Evolutionary conservation across 1,140 invertebrate species (phyloP), one percentile per base, ranked within the genome.

Genomic region (Lineus longissimus): DNA sequence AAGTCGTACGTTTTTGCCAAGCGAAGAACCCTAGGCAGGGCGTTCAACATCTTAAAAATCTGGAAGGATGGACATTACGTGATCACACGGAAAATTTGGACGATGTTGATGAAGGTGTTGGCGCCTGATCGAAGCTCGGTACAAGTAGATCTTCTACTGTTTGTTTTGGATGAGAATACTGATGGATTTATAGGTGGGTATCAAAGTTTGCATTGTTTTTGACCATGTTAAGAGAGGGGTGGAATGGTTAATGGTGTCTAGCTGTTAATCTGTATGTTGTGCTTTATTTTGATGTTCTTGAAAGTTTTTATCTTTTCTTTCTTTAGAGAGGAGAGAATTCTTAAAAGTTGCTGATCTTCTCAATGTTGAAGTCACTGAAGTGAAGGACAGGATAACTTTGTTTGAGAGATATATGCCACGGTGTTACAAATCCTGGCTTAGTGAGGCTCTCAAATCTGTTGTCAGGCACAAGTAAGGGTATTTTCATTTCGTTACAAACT

Each of bases 271-370:
- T 22, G 25, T 22, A 27, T 51, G n/a, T 22, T n/a, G 4, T 22
- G 6, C 47, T 9, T 51, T 19, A 51, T 51, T 27, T n/a, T 51
- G 47, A 6, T 51, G 25, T 51, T 19, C 9, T 51, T 66, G 43
- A 33, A 9, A 54, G 15, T 36, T 56, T 41, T 60, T 40, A 47
- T 40, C 9, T 23, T 54, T 17, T 47, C 15, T 31, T 23, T 58
- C 71, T 73, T 17, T 65, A 82, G 80, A 59, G n/a, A 79, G 78
- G 68, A 67, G 60, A 36, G 76, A 84, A 59, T 85, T 85, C 73
- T 62, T 84, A 11, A 76, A 81, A 59, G 55, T 85, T 55, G 77
- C 79, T 23, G 84, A 85, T 67, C 67, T 85, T 13, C 69, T 85
- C 22, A 80, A 84, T 67, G 78, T 85, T 31, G 73, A 78, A 47